Evolutionary conservation across 2,797 vertebrate species (phyloP).

Genomic region (Gallinago nigripennis): DNA sequence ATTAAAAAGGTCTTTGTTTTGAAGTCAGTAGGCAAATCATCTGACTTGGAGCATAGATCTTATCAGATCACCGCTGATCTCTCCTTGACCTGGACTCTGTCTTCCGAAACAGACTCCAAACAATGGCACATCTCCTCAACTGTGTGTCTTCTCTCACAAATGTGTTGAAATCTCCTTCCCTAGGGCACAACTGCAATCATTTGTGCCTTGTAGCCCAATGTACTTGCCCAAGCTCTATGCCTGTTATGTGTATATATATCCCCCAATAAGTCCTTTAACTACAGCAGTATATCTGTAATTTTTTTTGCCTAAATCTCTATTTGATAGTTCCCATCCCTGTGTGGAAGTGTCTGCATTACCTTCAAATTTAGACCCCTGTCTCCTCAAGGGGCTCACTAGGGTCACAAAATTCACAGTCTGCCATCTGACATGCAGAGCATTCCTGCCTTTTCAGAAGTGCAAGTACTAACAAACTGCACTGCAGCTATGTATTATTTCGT

Average conservation of each 20-base stretch:
- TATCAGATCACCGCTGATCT: neutral
- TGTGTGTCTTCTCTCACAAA: neutral
- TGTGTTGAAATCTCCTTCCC: neutral
- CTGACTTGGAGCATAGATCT: conserved; percentile 4
- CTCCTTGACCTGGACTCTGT: neutral
- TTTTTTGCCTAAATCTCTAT: neutral
- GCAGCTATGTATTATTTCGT: neutral
- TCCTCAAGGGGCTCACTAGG: neutral
- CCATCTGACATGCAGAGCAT: neutral
- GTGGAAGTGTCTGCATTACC: neutral
- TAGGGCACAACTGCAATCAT: neutral
- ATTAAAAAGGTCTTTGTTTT: conserved; percentile 37
- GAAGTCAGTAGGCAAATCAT: conserved; percentile 21
- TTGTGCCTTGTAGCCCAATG: neutral
- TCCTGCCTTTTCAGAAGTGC: conserved; percentile 19
- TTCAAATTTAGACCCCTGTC: neutral
- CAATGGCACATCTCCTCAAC: neutral
- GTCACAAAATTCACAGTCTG: neutral
- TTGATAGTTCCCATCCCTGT: neutral
- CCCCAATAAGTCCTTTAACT: neutral
- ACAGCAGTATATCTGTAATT: neutral
- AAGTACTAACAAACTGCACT: neutral
- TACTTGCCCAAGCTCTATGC: neutral
- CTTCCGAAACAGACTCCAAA: neutral
- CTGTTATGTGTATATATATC: neutral